phyloP scores from a whole-genome alignment of 2,113 vertebrate genomes.

The Chinchilla lanigera region DNA sequence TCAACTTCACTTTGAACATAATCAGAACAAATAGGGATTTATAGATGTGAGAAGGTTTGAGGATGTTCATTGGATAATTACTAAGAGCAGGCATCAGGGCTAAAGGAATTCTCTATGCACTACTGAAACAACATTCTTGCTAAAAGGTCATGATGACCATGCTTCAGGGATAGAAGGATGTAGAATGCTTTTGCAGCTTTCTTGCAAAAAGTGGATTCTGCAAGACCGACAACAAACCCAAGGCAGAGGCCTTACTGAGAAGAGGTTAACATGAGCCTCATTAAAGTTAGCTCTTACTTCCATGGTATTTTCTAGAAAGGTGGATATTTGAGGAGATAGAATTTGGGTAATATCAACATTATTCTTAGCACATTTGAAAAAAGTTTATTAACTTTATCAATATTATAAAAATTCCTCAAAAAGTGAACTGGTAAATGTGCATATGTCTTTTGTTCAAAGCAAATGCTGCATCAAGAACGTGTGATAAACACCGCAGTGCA shows the following conservation, averaged over 20 bases:
- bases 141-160: accelerated
- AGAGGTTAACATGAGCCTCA: not conserved
- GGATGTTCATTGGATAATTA: not conserved
- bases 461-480: not conserved
- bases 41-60: not conserved
- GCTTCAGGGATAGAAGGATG: not conserved
- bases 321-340: not conserved
- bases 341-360: not conserved
- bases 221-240: not conserved
- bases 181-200: not conserved
- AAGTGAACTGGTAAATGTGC: not conserved
- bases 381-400: not conserved
- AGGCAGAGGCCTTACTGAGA: not conserved
- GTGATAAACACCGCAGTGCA: not conserved
- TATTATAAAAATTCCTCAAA: not conserved
- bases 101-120: not conserved
- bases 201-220: not conserved
- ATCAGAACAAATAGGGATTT: not conserved
- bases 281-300: not conserved
- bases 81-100: not conserved
- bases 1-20: not conserved
- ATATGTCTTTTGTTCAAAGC: not conserved
- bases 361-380: not conserved
- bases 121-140: not conserved
- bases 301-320: not conserved